These are phyloP conservation scores for Zonitis immaculata DNA, from an alignment of 2,888 invertebrate species.

Conservation along the genomic window DNA sequence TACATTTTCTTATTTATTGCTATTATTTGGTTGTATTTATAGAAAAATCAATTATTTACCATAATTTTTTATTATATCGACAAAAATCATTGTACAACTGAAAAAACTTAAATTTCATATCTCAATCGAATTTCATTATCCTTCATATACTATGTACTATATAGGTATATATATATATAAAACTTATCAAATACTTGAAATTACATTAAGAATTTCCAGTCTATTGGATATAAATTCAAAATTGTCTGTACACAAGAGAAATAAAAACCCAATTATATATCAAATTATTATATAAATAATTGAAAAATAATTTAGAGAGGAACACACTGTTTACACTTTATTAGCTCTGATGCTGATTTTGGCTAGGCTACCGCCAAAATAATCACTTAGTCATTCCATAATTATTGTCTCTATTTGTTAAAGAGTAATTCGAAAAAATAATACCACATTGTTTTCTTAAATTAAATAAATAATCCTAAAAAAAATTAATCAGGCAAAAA, in stretches of 20 bases:
- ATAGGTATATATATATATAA: background rate
- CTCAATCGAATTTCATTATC: no score
- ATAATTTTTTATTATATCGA: constrained; percentile 3
- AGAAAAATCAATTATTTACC: background rate
- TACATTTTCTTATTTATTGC: background rate
- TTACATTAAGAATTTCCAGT: constrained; percentile 3
- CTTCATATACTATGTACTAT: background rate
- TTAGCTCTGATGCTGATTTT: background rate
- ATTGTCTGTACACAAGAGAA: background rate
- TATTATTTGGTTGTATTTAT: no score
- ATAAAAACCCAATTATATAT: background rate
- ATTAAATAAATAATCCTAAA: background rate
- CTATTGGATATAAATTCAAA: constrained; percentile 1
- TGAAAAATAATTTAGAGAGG: background rate
- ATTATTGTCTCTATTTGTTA: background rate
- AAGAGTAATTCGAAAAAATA: constrained; percentile 3
- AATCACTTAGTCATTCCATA: background rate
- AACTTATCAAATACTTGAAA: constrained; percentile 1
- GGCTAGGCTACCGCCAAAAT: background rate
- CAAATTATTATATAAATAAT: background rate
- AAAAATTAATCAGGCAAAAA: background rate
- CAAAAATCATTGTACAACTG: background rate
- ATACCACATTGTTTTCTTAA: constrained; percentile 1
- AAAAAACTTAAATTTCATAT: background rate
- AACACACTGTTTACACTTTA: constrained; percentile 11